Evolutionary conservation across 2,888 invertebrate genomes (phyloP).

Genomic region (Spisula solida): DNA sequence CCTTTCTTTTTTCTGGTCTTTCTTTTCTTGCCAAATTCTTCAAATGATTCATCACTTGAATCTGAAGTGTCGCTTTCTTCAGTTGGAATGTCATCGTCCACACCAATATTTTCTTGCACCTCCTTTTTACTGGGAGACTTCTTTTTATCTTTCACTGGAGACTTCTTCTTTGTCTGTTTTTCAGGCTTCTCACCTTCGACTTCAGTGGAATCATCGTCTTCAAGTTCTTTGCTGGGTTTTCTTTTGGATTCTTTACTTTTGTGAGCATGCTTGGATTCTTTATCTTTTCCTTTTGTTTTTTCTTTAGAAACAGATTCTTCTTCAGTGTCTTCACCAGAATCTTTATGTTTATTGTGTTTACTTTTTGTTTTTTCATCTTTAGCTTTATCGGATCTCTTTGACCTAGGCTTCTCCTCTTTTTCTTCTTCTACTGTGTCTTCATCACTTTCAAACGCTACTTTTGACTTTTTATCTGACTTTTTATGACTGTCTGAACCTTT

Average conservation of each 20-base stretch:
- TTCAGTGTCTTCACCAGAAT: constrained; percentile 25
- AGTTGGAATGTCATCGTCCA: constrained; percentile 33
- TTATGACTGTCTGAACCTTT: constrained; percentile 25
- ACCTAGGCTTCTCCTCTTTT: constrained; percentile 26
- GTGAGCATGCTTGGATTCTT: constrained; percentile 22
- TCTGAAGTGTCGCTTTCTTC: constrained; percentile 39
- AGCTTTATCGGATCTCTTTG: constrained; percentile 4
- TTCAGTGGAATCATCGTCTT: constrained; percentile 27
- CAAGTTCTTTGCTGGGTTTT: constrained; percentile 1
- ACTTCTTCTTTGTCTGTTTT: constrained; percentile 38
- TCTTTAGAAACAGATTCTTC: neutral
- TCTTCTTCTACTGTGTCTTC: constrained; percentile 25
- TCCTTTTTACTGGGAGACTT: constrained; percentile 27
- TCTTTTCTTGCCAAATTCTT: constrained; percentile 62
- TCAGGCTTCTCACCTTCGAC: constrained; percentile 37
- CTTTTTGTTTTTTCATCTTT: constrained; percentile 7
- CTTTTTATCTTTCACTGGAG: constrained; percentile 47
- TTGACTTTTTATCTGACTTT: constrained; percentile 36
- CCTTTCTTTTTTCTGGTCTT: constrained; percentile 57
- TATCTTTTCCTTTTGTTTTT: constrained; percentile 25
- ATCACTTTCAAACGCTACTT: constrained; percentile 23
- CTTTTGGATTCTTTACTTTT: constrained; percentile 13
- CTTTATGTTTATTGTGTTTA: neutral
- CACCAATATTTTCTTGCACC: constrained; percentile 3
- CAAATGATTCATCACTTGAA: constrained; percentile 50